phyloP scores from a whole-genome alignment of 2,888 invertebrate genomes.

The Melanophora roralis region DNA sequence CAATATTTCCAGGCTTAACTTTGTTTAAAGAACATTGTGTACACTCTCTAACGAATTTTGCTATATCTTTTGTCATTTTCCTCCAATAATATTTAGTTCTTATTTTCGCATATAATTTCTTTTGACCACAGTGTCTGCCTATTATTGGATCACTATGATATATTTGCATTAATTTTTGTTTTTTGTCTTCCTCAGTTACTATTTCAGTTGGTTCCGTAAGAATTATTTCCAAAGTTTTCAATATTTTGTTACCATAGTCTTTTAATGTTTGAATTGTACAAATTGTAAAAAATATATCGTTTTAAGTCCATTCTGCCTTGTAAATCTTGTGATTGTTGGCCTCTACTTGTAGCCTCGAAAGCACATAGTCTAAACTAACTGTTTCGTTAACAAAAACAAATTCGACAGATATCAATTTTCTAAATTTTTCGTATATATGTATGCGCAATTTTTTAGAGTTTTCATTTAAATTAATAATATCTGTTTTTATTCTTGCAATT shows the following conservation, averaged over 20 bases:
- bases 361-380: background rate
- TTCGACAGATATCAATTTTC: background rate
- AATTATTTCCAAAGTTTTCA: conserved; percentile 22
- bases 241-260: background rate
- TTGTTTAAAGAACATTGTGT: conserved; percentile 29
- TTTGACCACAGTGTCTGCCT: too few relatives aligned
- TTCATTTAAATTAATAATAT: background rate
- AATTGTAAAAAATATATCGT: too few relatives aligned
- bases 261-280: background rate
- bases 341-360: background rate
- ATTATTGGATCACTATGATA: background rate
- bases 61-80: too few relatives aligned
- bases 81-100: too few relatives aligned
- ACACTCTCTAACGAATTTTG: background rate
- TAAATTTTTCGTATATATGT: background rate
- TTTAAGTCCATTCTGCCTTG: background rate
- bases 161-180: background rate
- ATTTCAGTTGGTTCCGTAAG: conserved; percentile 12
- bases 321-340: conserved; percentile 5
- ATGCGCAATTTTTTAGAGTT: background rate
- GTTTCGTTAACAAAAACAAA: background rate
- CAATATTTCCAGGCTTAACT: conserved; percentile 29
- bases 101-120: too few relatives aligned
- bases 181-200: background rate
- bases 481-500: background rate